phyloP scores from a whole-genome alignment of 2,888 invertebrate genomes.

The Didymodactylos carnosus region DNA sequence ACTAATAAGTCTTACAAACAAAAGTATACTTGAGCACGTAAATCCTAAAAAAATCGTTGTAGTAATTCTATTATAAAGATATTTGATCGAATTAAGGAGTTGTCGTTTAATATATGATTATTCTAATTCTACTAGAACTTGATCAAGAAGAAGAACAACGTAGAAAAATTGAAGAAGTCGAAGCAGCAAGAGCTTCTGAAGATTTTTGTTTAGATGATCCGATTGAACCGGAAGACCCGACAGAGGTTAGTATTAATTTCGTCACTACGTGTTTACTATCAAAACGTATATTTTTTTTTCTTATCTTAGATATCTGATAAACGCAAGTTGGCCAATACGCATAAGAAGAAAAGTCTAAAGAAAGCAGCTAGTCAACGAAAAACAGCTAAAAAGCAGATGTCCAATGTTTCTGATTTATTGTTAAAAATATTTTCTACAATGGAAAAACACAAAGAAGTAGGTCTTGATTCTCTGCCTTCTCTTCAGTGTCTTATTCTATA shows the following conservation, averaged over 20 bases:
- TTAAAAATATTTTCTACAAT: constrained; percentile 47
- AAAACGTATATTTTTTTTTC: neutral
- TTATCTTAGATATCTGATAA: neutral
- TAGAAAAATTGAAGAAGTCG: constrained; percentile 69
- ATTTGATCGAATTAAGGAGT: too few species aligned
- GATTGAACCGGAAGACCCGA: neutral
- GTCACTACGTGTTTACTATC: too few species aligned
- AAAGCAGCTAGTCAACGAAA: constrained; percentile 50
- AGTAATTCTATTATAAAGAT: too few species aligned
- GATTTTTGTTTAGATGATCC: neutral
- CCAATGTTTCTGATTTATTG: constrained; percentile 1
- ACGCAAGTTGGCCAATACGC: constrained; percentile 36
- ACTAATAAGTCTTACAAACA: too few species aligned
- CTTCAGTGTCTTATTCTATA: neutral
- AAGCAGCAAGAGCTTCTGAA: constrained; percentile 52
- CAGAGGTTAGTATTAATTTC: neutral
- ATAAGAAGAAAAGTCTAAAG: constrained; percentile 85
- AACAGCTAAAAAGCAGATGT: constrained; percentile 5
- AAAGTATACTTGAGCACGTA: too few species aligned
- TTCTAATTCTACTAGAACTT: constrained; percentile 65
- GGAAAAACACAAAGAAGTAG: constrained; percentile 94
- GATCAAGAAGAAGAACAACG: constrained; percentile 95
- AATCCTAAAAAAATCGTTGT: too few species aligned
- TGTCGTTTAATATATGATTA: too few species aligned
- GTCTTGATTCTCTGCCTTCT: constrained; percentile 65